Evolutionary conservation across 2,888 invertebrate genomes (phyloP).

Genomic region (Platypus cylindrus): DNA sequence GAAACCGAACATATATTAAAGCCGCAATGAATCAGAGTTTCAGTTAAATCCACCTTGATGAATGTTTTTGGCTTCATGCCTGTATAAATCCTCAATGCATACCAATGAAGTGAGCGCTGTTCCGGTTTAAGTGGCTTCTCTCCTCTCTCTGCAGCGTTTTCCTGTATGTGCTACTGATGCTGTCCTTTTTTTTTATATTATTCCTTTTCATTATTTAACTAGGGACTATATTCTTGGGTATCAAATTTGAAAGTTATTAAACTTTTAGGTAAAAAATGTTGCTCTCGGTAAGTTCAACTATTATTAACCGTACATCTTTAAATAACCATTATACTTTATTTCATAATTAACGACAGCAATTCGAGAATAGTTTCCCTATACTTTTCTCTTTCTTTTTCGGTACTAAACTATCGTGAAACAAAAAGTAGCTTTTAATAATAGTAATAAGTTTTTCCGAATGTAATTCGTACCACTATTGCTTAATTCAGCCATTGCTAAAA

Average conservation of each 20-base stretch:
- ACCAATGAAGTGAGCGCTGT: conserved; percentile 37
- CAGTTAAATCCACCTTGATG: conserved; percentile 41
- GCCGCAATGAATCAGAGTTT: conserved; percentile 39
- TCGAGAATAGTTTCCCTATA: no score
- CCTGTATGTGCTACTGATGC: no score
- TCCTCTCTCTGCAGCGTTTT: conserved; percentile 12
- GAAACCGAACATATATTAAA: conserved; percentile 37
- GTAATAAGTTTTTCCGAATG: conserved; percentile 14
- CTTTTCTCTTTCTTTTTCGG: no score
- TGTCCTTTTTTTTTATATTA: conserved; percentile 22
- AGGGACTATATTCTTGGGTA: background rate
- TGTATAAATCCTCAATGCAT: conserved; percentile 41
- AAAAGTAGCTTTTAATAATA: conserved; percentile 14
- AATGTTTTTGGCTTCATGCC: conserved; percentile 40
- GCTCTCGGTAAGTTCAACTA: no score
- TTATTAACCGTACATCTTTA: no score
- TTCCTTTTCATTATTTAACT: conserved; percentile 1
- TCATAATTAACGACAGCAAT: no score
- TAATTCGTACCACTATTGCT: conserved; percentile 13
- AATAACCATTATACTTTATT: no score
- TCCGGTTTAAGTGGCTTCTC: conserved; percentile 27
- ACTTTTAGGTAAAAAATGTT: no score
- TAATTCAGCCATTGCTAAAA: conserved; percentile 14
- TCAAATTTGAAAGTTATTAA: no score
- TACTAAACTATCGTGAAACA: background rate